These are phyloP conservation scores for Lathamus discolor DNA, from an alignment of 2,113 vertebrate species.

Conservation along the genomic window DNA sequence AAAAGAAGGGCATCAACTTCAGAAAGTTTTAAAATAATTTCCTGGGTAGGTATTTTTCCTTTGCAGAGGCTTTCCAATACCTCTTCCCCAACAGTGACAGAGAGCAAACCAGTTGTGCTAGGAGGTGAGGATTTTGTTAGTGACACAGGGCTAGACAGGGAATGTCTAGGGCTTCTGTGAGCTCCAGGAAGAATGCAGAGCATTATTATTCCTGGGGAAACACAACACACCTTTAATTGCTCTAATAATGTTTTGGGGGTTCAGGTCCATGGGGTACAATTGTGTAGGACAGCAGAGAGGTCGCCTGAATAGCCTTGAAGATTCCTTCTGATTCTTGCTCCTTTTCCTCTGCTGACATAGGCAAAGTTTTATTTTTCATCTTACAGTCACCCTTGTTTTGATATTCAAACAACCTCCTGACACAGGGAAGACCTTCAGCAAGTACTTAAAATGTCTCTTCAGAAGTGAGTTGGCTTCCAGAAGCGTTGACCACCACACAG, in stretches of 20 bases:
- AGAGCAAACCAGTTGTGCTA: background rate
- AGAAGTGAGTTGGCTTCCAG: background rate
- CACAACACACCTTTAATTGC: background rate
- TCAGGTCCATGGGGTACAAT: fast-evolving
- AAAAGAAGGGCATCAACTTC: background rate
- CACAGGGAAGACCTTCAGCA: background rate
- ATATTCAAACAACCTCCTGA: background rate
- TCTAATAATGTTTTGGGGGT: background rate
- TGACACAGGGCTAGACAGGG: background rate
- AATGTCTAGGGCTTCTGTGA: background rate
- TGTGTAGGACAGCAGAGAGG: background rate
- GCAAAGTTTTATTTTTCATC: background rate
- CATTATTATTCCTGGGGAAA: background rate
- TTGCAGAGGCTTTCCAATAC: background rate
- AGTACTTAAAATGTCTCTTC: background rate
- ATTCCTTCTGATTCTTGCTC: background rate
- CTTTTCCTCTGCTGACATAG: background rate
- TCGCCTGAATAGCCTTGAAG: background rate
- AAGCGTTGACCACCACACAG: background rate
- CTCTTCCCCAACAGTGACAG: background rate
- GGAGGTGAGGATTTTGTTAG: background rate
- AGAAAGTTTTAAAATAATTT: background rate
- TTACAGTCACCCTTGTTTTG: background rate
- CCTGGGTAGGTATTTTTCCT: background rate
- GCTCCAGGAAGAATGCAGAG: background rate